These are phyloP conservation scores for Danio jaintianensis DNA, from an alignment of 2,797 vertebrate species.

Conservation along the genomic window DNA sequence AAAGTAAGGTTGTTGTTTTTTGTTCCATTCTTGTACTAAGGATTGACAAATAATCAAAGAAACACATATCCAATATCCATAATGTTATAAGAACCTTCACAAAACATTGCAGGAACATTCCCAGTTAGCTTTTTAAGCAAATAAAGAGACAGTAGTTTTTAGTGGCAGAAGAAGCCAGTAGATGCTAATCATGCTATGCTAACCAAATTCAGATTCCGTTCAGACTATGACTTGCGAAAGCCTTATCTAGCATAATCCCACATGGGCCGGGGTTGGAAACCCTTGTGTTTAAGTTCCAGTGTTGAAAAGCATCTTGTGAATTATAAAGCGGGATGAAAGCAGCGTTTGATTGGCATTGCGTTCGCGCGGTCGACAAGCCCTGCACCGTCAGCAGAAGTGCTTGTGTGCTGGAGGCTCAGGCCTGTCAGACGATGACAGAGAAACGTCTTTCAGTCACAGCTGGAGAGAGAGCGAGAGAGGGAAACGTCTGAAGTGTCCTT, in stretches of 20 bases:
- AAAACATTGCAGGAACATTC: no score
- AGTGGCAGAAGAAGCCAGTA: not conserved
- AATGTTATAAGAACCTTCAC: no score
- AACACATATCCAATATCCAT: no score
- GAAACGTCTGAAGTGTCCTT: slow-evolving; percentile 20
- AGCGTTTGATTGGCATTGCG: slow-evolving; percentile 56
- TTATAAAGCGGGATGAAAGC: slow-evolving; percentile 48
- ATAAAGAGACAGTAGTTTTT: not conserved
- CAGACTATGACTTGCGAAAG: slow-evolving; percentile 3
- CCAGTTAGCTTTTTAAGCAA: not conserved
- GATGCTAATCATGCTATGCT: not conserved
- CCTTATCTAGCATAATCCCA: slow-evolving; percentile 1
- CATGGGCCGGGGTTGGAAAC: slow-evolving; percentile 12
- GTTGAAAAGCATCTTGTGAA: slow-evolving; percentile 42
- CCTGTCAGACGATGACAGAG: slow-evolving; percentile 56
- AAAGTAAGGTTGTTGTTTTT: no score
- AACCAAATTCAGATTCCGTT: slow-evolving; percentile 8
- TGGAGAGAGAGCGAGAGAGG: slow-evolving; percentile 11
- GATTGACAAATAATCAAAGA: no score
- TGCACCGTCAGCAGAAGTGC: slow-evolving; percentile 53
- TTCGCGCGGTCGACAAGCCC: slow-evolving; percentile 42
- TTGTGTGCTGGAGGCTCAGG: slow-evolving; percentile 15
- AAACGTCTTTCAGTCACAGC: slow-evolving; percentile 42
- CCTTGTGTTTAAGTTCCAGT: slow-evolving; percentile 14
- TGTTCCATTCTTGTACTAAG: no score